Conservation (phyloP, 2,113 vertebrate genomes). For the Sarotherodon lohbergeri region DNA sequence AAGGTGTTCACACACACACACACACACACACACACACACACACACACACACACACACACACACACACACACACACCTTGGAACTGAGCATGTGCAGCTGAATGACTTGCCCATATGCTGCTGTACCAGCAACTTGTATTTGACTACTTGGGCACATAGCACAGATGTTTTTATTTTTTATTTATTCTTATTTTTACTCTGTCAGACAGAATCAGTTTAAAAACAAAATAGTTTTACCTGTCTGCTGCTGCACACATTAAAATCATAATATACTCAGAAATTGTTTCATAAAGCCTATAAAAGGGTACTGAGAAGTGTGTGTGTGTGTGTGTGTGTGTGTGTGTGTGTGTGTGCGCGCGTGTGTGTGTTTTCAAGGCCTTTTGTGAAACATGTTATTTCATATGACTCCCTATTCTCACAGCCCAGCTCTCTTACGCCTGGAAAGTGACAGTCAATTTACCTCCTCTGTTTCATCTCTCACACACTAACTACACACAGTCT, state of each 20-base stretch:
- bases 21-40: too few relatives aligned
- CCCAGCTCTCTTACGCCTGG: background rate
- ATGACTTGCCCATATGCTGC: slow-evolving; percentile 39
- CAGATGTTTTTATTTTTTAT: background rate
- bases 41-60: background rate
- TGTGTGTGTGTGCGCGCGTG: background rate
- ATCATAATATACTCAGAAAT: background rate
- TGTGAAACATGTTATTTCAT: background rate
- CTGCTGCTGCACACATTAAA: background rate
- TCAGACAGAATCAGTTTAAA: background rate
- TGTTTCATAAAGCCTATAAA: background rate
- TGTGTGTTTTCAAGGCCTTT: background rate
- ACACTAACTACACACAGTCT: background rate
- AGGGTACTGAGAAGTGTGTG: background rate
- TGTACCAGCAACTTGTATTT: background rate
- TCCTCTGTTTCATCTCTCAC: background rate
- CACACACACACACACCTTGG: background rate
- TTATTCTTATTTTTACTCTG: background rate
- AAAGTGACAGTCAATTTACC: background rate
- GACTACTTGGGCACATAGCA: background rate
- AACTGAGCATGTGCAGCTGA: background rate
- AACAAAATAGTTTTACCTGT: background rate
- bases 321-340: background rate
- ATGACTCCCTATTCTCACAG: background rate
- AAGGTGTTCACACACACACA: too few relatives aligned